Conservation (phyloP, 2,797 vertebrate species). For the Poeciliopsis presidionis region DNA sequence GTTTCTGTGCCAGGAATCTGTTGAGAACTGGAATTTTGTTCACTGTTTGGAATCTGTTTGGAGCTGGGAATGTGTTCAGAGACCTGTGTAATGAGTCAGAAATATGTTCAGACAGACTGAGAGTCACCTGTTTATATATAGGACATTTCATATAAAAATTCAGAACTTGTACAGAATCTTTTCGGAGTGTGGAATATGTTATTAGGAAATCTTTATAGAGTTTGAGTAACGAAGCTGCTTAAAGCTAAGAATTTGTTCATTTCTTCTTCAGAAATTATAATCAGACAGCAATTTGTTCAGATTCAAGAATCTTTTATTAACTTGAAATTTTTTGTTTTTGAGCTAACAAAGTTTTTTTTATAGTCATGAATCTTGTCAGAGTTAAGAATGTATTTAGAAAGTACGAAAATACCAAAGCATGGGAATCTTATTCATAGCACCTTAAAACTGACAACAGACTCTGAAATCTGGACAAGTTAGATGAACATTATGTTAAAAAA, state of each 20-base stretch:
- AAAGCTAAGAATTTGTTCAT: not conserved
- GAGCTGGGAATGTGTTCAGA: not conserved
- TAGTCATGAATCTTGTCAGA: not conserved
- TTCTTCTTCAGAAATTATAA: not conserved
- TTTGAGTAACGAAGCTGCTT: not conserved
- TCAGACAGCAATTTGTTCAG: not conserved
- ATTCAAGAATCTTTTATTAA: not conserved
- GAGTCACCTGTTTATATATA: not conserved
- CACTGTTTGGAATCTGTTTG: not conserved
- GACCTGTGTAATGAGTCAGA: not conserved
- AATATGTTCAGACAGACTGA: not conserved
- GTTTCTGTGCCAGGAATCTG: conserved; percentile 4
- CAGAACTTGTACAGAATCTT: not conserved
- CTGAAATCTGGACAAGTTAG: not conserved
- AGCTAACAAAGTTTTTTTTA: not conserved
- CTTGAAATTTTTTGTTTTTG: not conserved
- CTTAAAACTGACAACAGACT: not conserved
- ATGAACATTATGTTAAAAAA: not conserved
- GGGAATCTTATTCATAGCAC: not conserved
- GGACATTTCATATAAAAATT: not conserved
- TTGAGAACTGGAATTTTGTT: not conserved
- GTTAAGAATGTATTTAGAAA: not conserved
- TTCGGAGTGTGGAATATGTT: not conserved
- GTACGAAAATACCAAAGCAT: not conserved
- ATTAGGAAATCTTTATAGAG: not conserved